Evolutionary conservation across 1,140 invertebrate genomes (phyloP).

Genomic region (Bradynema listronoti): DNA sequence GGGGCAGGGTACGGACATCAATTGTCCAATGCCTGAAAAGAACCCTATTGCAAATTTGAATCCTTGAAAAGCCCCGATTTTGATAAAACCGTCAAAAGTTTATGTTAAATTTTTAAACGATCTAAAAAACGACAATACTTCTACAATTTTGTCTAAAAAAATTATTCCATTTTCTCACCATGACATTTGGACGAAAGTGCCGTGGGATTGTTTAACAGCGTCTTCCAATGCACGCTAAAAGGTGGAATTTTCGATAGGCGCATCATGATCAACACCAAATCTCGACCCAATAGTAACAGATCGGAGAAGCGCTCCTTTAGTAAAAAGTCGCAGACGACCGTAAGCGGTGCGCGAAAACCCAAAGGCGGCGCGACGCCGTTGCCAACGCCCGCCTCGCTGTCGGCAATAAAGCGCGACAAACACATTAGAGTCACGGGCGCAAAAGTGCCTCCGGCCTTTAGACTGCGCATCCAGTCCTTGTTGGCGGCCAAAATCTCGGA

Average conservation of each 20-base stretch:
- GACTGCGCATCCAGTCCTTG: slow-evolving; percentile 14
- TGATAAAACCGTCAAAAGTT: too few species aligned
- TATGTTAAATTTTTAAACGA: too few species aligned
- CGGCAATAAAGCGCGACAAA: slow-evolving; percentile 32
- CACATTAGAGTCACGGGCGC: slow-evolving; percentile 18
- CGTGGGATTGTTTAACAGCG: slow-evolving; percentile 23
- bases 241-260: slow-evolving; percentile 26
- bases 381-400: background rate
- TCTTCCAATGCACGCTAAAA: slow-evolving; percentile 25
- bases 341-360: slow-evolving; percentile 17
- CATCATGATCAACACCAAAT: slow-evolving; percentile 26
- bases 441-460: slow-evolving; percentile 19
- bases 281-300: slow-evolving; percentile 16
- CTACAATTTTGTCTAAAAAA: too few species aligned
- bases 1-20: slow-evolving; percentile 5
- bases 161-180: too few species aligned
- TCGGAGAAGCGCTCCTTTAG: slow-evolving; percentile 23
- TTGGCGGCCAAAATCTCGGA: slow-evolving; percentile 22
- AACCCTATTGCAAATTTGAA: background rate
- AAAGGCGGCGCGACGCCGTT: slow-evolving; percentile 5
- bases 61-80: too few species aligned
- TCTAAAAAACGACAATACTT: too few species aligned
- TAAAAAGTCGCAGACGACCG: slow-evolving; percentile 26
- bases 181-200: slow-evolving; percentile 18
- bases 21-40: slow-evolving; percentile 4